These are phyloP conservation scores for Dicrurus megarhynchus DNA, from an alignment of 2,113 vertebrate species.

Conservation along the genomic window DNA sequence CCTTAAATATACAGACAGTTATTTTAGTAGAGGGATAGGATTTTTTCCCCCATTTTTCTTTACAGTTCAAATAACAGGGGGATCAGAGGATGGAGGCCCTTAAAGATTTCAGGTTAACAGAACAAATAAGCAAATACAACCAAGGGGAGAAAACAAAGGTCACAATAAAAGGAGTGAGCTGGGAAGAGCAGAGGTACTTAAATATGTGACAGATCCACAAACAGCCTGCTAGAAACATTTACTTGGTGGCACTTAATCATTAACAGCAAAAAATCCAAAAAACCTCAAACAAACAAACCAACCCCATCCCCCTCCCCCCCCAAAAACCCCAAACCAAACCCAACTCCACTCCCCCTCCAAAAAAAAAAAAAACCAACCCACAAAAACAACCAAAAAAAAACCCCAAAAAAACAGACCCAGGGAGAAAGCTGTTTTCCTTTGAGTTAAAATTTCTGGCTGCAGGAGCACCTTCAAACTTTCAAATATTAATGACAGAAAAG, in stretches of 20 bases:
- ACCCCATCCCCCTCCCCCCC: too few species aligned
- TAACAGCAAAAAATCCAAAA: not conserved
- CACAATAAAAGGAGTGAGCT: not conserved
- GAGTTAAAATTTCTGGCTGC: not conserved
- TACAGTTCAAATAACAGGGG: not conserved
- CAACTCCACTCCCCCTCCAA: too few species aligned
- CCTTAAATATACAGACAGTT: not conserved
- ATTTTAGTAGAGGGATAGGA: not conserved
- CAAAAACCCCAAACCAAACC: not conserved
- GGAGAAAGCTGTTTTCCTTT: not conserved
- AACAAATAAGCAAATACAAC: not conserved
- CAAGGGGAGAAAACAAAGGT: not conserved
- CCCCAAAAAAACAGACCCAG: too few species aligned
- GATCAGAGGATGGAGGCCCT: not conserved
- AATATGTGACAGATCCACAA: accelerated
- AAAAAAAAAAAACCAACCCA: too few species aligned
- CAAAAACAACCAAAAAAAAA: too few species aligned
- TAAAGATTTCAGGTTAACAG: not conserved
- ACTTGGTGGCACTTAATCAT: slow-evolving; percentile 2
- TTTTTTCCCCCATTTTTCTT: not conserved
- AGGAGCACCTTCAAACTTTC: not conserved
- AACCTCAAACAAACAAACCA: not conserved
- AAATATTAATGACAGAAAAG: slow-evolving; percentile 24
- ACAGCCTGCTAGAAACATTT: not conserved
- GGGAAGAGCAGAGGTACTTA: not conserved